Evolutionary conservation across 2,113 vertebrate species (phyloP), one percentile per base, ranked within the genome.

Genomic region (Pseudorhombus dupliciocellatus): DNA sequence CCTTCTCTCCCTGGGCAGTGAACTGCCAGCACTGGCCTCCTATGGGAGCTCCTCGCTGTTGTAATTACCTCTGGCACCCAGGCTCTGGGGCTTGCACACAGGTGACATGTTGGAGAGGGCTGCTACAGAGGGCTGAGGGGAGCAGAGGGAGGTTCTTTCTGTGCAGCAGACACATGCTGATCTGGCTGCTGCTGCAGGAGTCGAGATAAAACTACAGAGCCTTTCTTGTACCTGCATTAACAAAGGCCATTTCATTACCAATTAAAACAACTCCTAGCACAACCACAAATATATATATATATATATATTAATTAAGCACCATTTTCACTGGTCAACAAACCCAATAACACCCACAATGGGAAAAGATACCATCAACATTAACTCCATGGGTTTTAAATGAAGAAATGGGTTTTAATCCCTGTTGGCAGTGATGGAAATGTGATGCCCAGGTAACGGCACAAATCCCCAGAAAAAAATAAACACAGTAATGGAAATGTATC

Each of bases 41-140:
- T 83, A 77, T 74, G 87, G 86, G 88, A 86, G 75, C 85, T 90
- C 66, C 73, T 59, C 44, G 82, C 77, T 87, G 83, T 80, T 87
- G 84, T 93, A 91, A 94, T 93, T 92, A 93, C 84, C 90, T 85
- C 67, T 92, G 92, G 89, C 93, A 93, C 83, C 84, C 81, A 69
- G 80, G 84, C 88, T 92, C 88, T 80, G 68, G 88, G 90, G 88
- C 84, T 85, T 84, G 73, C 65, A 81, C 79, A 77, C 89, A 91
- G 90, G 91, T 93, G 91, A 91, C 90, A 92, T 46, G 22, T 63
- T 51, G 78, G 75, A 77, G 75, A 81, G 83, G 85, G 81, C 79
- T 72, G 75, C 84, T 73, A 57, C 58, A 76, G 71, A 54, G 53
- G 63, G 59, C 57, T 80, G 75, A 82, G 59, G 72, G 71, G 51